Evolutionary conservation across 2,113 vertebrate genomes (phyloP).

Genomic region (Barnardius zonarius): DNA sequence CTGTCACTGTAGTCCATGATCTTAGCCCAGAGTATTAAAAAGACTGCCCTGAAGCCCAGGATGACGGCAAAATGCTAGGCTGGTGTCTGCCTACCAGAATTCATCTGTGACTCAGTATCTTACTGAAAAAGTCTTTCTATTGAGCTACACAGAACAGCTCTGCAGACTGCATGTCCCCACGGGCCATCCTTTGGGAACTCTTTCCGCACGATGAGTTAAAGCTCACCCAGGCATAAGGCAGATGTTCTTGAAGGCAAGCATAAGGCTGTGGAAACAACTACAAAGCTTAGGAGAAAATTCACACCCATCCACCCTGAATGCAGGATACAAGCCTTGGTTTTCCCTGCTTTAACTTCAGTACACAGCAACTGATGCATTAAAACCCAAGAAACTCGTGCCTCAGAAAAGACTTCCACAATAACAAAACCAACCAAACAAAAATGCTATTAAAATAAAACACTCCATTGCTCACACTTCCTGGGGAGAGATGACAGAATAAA

Average conservation of each 20-base stretch:
- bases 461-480: constrained; percentile 33
- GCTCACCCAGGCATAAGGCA: constrained; percentile 17
- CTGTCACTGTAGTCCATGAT: not conserved
- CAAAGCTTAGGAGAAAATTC: not conserved
- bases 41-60: not conserved
- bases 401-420: not conserved
- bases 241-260: constrained; percentile 1
- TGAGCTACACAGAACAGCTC: not conserved
- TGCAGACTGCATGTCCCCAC: not conserved
- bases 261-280: not conserved
- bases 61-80: not conserved
- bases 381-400: not conserved
- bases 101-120: not conserved
- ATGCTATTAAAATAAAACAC: constrained; percentile 46
- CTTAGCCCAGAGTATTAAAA: not conserved
- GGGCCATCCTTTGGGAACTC: not conserved
- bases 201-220: not conserved
- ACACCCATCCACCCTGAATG: not conserved
- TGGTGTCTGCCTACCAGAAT: not conserved
- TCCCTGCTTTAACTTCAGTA: not conserved
- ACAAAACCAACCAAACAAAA: not conserved
- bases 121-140: not conserved
- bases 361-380: accelerated
- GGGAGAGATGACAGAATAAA: constrained; percentile 48
- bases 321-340: not conserved